Evolutionary conservation across 2,113 vertebrate species (phyloP).

Genomic region (Azemiops feae): DNA sequence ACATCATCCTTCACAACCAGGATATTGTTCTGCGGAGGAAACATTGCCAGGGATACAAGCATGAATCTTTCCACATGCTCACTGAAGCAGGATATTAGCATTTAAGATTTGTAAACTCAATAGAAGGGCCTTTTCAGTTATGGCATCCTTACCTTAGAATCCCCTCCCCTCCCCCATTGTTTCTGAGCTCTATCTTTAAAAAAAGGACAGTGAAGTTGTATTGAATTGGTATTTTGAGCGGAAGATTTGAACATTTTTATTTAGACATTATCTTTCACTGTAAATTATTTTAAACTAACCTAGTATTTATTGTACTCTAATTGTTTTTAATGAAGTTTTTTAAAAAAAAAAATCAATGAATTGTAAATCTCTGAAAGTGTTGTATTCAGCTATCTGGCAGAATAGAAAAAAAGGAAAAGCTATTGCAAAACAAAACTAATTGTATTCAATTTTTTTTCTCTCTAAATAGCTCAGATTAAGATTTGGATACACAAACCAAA

Average conservation of each 20-base stretch:
- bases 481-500: background rate
- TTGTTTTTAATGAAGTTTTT: background rate
- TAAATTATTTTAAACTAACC: background rate
- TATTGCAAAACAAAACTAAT: background rate
- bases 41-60: slow-evolving; percentile 11
- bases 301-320: background rate
- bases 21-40: slow-evolving; percentile 85
- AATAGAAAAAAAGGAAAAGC: background rate
- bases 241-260: background rate
- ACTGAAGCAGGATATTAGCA: background rate
- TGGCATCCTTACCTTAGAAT: background rate
- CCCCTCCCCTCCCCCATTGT: background rate
- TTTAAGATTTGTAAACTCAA: background rate
- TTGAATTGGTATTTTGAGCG: background rate
- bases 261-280: background rate
- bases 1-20: slow-evolving; percentile 85
- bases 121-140: background rate
- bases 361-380: background rate
- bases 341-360: background rate
- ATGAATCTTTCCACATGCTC: background rate
- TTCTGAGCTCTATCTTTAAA: no score
- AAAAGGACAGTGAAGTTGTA: background rate
- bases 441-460: background rate
- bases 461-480: background rate
- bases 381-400: background rate